Conservation (phyloP, 2,113 vertebrate species). For the Tachycineta bicolor region DNA sequence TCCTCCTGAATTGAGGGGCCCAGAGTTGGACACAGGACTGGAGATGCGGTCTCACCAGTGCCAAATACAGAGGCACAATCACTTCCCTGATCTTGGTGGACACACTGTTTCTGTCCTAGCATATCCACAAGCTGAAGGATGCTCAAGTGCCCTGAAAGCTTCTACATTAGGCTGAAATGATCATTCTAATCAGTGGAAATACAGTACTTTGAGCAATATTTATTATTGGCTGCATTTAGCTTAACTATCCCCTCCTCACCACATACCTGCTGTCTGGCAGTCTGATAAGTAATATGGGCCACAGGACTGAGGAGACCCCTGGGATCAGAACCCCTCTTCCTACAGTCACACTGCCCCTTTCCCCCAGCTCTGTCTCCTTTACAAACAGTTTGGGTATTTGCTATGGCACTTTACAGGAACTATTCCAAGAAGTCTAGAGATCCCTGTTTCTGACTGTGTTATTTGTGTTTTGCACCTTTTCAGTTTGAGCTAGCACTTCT, state of each 20-base stretch:
- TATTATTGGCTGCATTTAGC: background rate
- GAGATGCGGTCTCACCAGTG: background rate
- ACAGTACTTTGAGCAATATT: background rate
- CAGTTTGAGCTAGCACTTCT: background rate
- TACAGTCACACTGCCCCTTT: background rate
- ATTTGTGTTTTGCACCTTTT: background rate
- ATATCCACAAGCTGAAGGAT: background rate
- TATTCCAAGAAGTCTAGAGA: background rate
- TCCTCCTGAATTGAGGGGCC: background rate
- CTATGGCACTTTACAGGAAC: background rate
- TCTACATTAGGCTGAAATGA: background rate
- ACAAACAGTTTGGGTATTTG: background rate
- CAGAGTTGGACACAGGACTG: background rate
- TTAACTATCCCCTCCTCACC: background rate
- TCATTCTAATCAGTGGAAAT: background rate
- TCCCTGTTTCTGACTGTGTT: background rate
- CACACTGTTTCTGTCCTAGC: rapidly evolving
- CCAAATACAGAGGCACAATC: background rate
- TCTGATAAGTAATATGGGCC: background rate
- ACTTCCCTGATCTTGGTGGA: background rate
- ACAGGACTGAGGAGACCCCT: background rate
- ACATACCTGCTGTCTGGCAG: background rate
- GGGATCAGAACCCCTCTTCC: background rate
- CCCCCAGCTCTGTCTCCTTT: background rate
- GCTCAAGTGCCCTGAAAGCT: background rate